Evolutionary conservation across 1,140 invertebrate species (phyloP).

Genomic region (Plectrocnemia conspersa): DNA sequence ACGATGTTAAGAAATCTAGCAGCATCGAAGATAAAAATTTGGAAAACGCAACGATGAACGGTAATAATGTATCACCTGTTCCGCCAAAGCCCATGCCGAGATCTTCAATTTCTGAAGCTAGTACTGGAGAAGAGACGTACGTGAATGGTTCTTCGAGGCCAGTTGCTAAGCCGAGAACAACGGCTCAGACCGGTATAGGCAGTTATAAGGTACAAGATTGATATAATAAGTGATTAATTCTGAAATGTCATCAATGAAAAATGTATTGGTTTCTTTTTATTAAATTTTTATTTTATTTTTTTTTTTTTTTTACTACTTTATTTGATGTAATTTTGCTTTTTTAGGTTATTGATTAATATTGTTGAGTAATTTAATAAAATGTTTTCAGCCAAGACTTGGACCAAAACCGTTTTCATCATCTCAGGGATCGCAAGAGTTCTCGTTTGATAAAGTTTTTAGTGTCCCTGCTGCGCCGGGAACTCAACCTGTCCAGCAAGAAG

Average conservation of each 20-base stretch:
- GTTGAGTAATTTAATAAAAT: neutral
- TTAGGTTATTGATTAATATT: neutral
- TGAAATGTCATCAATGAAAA: no score
- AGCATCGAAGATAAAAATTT: slow-evolving; percentile 16
- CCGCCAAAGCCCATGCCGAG: slow-evolving; percentile 72
- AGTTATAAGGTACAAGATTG: slow-evolving; percentile 64
- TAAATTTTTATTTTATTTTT: slow-evolving; percentile 24
- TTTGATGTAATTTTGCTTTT: slow-evolving; percentile 14
- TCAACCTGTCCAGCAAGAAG: neutral
- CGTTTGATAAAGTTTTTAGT: slow-evolving; percentile 74
- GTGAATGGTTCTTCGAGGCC: slow-evolving; percentile 58
- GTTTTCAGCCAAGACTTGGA: slow-evolving; percentile 66
- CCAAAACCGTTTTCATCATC: slow-evolving; percentile 78
- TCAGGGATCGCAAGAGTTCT: slow-evolving; percentile 64
- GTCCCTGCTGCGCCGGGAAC: slow-evolving; percentile 65
- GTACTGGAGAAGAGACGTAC: slow-evolving; percentile 42
- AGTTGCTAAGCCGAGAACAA: slow-evolving; percentile 66
- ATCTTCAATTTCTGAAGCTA: slow-evolving; percentile 49
- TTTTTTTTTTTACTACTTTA: slow-evolving; percentile 30
- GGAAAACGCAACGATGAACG: slow-evolving; percentile 18
- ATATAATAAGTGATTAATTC: slow-evolving; percentile 1
- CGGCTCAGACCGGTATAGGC: slow-evolving; percentile 52
- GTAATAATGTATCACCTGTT: slow-evolving; percentile 40
- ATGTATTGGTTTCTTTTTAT: slow-evolving; percentile 29
- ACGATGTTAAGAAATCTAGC: slow-evolving; percentile 32